Percentiles rank a stretch among this genome's conserved stretches.
phyloP scores from a whole-genome alignment of 92 coral and sea anemone species.

The Palythoa grandiflora region DNA sequence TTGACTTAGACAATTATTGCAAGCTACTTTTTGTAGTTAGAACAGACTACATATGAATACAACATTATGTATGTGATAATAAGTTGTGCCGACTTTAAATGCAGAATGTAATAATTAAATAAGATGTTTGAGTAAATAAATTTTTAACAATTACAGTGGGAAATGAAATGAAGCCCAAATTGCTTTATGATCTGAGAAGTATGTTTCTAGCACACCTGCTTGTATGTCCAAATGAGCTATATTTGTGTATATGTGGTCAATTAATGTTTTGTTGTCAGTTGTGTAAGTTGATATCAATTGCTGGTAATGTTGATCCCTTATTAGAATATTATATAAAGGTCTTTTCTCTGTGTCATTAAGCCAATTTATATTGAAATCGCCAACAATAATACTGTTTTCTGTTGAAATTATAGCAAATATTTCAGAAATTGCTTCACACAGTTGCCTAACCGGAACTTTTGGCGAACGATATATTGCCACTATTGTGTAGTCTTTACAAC shows the following conservation, averaged over 20 bases:
- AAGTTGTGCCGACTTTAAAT: not conserved
- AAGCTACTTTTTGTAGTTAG: slow-evolving; percentile 1
- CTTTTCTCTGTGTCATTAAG: slow-evolving; percentile 23
- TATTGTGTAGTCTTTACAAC: slow-evolving; percentile 16
- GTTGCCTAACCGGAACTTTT: slow-evolving; percentile 30
- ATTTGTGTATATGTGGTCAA: slow-evolving; percentile 16
- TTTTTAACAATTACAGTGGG: slow-evolving; percentile 24
- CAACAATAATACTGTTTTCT: slow-evolving; percentile 37
- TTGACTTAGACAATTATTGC: not conserved
- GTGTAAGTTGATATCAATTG: slow-evolving; percentile 25
- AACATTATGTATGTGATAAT: not conserved
- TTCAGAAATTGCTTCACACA: slow-evolving; percentile 43
- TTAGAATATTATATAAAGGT: slow-evolving; percentile 27
- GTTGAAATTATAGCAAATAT: slow-evolving; percentile 4
- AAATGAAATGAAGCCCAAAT: slow-evolving; percentile 31
- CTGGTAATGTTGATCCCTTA: slow-evolving; percentile 15
- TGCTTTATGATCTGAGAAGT: slow-evolving; percentile 21
- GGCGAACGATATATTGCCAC: slow-evolving; percentile 48
- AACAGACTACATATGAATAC: slow-evolving; percentile 12
- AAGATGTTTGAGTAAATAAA: not conserved
- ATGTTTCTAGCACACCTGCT: slow-evolving; percentile 18
- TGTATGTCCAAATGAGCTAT: slow-evolving; percentile 13
- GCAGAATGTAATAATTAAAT: not conserved
- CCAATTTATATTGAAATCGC: slow-evolving; percentile 43
- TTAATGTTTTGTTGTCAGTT: slow-evolving; percentile 21